Evolutionary conservation across 2,888 invertebrate genomes (phyloP).

Genomic region (Onthophagus sagittarius): DNA sequence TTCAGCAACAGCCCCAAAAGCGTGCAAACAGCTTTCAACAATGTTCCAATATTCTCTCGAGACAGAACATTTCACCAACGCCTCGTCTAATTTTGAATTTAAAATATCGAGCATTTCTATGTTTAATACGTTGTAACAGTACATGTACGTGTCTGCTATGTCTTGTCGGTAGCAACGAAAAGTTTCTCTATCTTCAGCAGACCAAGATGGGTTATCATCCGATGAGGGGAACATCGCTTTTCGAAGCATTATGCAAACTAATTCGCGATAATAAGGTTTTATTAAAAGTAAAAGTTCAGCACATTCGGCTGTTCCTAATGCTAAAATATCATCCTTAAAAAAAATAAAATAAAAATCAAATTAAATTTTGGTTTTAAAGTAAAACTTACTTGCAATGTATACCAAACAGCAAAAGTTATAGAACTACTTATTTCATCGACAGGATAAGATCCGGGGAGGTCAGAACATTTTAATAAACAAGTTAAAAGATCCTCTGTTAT

Average conservation of each 20-base stretch:
- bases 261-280: slow-evolving; percentile 73
- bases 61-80: slow-evolving; percentile 45
- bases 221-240: slow-evolving; percentile 72
- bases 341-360: slow-evolving; percentile 8
- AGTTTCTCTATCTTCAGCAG: slow-evolving; percentile 77
- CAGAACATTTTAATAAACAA: slow-evolving; percentile 74
- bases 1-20: slow-evolving; percentile 61
- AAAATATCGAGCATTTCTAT: slow-evolving; percentile 69
- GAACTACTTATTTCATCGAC: slow-evolving; percentile 84
- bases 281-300: slow-evolving; percentile 56
- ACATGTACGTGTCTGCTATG: slow-evolving; percentile 56
- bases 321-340: slow-evolving; percentile 61
- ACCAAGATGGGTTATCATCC: slow-evolving; percentile 56
- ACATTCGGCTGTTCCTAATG: slow-evolving; percentile 49
- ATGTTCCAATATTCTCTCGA: slow-evolving; percentile 51
- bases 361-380: background rate
- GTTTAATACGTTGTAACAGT: slow-evolving; percentile 80
- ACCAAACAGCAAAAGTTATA: slow-evolving; percentile 88
- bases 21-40: slow-evolving; percentile 64
- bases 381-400: slow-evolving; percentile 71
- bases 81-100: slow-evolving; percentile 59
- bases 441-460: slow-evolving; percentile 79
- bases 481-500: slow-evolving; percentile 63
- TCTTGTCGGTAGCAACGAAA: slow-evolving; percentile 63
- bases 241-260: slow-evolving; percentile 70